Base-by-base conservation (phyloP, 2,113 vertebrate genomes). In the Noctilio leporinus region DNA sequence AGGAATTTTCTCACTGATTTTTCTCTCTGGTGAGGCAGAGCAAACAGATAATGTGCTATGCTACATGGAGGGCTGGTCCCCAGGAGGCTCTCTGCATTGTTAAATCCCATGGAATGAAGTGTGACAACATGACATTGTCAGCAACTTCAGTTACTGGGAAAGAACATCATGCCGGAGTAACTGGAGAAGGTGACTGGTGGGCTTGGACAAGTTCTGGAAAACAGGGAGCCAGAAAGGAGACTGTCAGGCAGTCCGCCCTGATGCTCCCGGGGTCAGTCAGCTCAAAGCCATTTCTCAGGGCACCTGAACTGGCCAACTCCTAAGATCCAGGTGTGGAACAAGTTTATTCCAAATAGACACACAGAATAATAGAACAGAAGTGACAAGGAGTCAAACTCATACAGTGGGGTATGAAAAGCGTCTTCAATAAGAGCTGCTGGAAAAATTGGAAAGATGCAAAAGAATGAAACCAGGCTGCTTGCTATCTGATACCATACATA, bases 1-100 rank as follows among this genome's bases (percentile, higher is more conserved):
- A 92, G 28, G 85, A 70, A 86, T 11, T 51, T 97, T 97, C 97
- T 81, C 97, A 97, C 30, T n/a, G 97, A 45, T 6, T 91, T 96
- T 93, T 91, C 92, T 82, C 92, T 85, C 72, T 69, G 86, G 88
- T 38, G 47, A 94, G 95, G 95, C 97, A 89, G 90, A 92, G 73
- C 7, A 91, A 92, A 76, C 7, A 91, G 84, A 51, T 84, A 28
- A 76, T 22, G 80, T 72, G 92, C 57, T 64, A 22, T 30, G 19
- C 14, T 6, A 0, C 5, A 80, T 0, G 8, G 92, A 69, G 24
- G 47, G 59, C 35, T 1, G 7, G 24, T 92, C 78, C 88, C 38
- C 0, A 35, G 33, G 92, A 75, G 86, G 89, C 91, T 93, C 81
- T 19, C 83, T 72, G 10, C 28, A 7, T 86, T 69, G 55, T 43